Evolutionary conservation across 2,888 invertebrate genomes (phyloP).

Genomic region (Panopea generosa): DNA sequence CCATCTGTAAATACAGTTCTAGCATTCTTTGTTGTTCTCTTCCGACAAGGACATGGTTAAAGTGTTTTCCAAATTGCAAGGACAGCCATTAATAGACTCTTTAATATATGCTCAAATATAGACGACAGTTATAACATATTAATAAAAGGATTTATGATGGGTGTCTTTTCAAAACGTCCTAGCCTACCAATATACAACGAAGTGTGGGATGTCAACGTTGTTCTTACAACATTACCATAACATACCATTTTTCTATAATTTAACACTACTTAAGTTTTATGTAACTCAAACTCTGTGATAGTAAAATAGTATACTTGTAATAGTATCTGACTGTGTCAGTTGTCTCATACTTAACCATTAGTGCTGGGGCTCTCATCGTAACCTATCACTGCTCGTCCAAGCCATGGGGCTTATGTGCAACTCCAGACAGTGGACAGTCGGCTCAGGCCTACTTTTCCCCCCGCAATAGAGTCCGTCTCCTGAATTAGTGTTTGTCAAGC

Average conservation of each 20-base stretch:
- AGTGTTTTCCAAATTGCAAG: conserved; percentile 16
- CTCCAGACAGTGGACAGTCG: too few relatives aligned
- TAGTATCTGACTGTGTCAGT: neutral
- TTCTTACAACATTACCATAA: neutral
- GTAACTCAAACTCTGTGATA: too few relatives aligned
- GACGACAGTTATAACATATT: conserved; percentile 25
- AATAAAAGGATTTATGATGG: conserved; percentile 14
- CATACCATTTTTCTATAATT: too few relatives aligned
- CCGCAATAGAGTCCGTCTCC: too few relatives aligned
- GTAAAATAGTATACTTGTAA: neutral
- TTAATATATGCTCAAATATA: conserved; percentile 1
- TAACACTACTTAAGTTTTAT: neutral
- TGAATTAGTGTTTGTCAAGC: too few relatives aligned
- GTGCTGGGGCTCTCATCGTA: too few relatives aligned
- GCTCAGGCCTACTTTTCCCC: too few relatives aligned
- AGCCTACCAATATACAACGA: neutral
- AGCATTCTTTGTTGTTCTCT: conserved; percentile 18
- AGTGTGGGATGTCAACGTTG: neutral
- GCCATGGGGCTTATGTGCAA: too few relatives aligned
- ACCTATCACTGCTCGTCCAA: too few relatives aligned
- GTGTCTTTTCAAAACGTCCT: conserved; percentile 35
- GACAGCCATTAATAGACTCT: neutral
- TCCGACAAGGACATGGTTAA: conserved; percentile 10
- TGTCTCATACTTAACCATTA: too few relatives aligned
- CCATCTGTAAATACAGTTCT: conserved; percentile 20